Evolutionary conservation across 2,113 vertebrate genomes (phyloP).

Genomic region (Jaculus jaculus): DNA sequence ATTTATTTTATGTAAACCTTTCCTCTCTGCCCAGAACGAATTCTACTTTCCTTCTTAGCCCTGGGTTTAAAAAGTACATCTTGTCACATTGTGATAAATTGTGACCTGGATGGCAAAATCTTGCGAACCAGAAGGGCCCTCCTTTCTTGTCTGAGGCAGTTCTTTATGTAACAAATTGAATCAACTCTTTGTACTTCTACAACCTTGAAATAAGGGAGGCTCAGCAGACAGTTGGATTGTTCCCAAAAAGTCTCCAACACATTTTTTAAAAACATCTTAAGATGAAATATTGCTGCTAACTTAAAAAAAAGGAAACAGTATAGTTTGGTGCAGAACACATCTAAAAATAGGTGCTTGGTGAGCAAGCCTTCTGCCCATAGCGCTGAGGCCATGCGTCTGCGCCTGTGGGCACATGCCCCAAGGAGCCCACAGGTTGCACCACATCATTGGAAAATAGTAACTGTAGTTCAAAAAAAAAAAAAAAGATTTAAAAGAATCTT

Average conservation of each 20-base stretch:
- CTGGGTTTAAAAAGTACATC: conserved; percentile 19
- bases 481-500: neutral
- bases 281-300: conserved; percentile 44
- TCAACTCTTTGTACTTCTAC: conserved; percentile 37
- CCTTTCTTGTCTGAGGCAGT: neutral
- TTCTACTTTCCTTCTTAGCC: neutral
- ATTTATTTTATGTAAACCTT: neutral
- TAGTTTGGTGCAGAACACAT: neutral
- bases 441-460: neutral
- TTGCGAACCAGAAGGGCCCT: neutral
- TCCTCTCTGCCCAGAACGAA: neutral
- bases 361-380: neutral
- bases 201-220: neutral
- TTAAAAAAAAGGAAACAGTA: conserved; percentile 26
- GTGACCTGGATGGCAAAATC: neutral
- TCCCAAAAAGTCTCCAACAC: conserved; percentile 14
- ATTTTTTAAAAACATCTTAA: conserved; percentile 38
- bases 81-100: conserved; percentile 60
- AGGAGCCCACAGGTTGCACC: neutral
- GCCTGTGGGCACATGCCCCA: neutral
- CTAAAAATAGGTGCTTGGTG: conserved; percentile 53
- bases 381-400: neutral
- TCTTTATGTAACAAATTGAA: conserved; percentile 49
- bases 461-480: neutral
- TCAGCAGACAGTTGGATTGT: conserved; percentile 29